Conservation (phyloP, 1,140 invertebrate genomes). For the Eupristina koningsbergeri region DNA sequence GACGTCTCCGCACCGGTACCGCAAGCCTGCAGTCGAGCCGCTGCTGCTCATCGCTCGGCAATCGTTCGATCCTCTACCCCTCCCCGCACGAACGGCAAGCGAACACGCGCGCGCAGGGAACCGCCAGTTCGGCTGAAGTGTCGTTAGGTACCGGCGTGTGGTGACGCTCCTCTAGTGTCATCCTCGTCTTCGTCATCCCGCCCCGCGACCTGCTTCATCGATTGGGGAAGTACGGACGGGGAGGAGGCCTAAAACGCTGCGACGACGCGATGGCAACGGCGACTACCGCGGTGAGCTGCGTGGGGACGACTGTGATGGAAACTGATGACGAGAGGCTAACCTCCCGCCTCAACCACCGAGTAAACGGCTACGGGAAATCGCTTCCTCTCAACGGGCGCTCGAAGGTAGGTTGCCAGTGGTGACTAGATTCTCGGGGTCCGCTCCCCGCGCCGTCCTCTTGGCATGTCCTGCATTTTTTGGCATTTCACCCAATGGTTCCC, state of each 20-base stretch:
- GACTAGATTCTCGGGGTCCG: no score
- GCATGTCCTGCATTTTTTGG: no score
- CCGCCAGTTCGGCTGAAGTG: background rate
- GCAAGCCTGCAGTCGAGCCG: no score
- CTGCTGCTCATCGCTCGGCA: background rate
- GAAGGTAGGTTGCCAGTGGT: constrained; percentile 4
- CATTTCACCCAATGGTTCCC: no score
- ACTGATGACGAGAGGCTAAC: background rate
- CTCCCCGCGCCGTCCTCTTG: no score
- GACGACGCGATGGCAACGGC: constrained; percentile 1
- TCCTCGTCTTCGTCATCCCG: no score
- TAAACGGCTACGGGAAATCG: constrained; percentile 15
- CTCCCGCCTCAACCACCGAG: background rate
- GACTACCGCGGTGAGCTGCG: constrained; percentile 11
- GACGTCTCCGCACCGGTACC: background rate
- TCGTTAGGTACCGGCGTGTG: background rate
- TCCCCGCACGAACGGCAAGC: background rate
- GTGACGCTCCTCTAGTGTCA: background rate
- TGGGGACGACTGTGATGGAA: constrained; percentile 23
- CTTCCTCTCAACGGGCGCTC: background rate
- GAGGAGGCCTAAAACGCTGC: background rate
- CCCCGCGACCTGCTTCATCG: background rate
- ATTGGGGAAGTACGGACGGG: no score
- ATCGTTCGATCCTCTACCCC: background rate
- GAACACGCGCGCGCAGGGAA: background rate